A percentile compares a stretch with the other conserved stretches of the same genome.
phyloP scores from a whole-genome alignment of 1,140 invertebrate species.

The Hyphantria cunea region DNA sequence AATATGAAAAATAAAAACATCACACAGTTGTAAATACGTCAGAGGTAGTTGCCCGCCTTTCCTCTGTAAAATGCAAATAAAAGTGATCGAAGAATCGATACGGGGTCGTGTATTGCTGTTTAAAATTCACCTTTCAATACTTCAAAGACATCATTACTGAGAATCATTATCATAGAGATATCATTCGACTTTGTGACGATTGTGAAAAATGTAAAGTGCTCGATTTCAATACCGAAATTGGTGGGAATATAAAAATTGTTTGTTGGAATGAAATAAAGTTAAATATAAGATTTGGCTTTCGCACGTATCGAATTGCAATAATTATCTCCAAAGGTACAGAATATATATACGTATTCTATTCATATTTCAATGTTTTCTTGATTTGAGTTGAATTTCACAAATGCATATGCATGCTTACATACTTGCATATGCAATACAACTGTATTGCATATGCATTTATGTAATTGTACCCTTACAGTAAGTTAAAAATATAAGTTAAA shows the following conservation, averaged over 20 bases:
- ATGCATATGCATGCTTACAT: too few species aligned
- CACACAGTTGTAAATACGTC: background rate
- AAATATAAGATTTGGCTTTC: too few species aligned
- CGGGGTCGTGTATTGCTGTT: conserved; percentile 27
- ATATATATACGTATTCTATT: too few species aligned
- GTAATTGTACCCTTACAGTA: too few species aligned
- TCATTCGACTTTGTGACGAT: conserved; percentile 9
- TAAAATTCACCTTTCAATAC: conserved; percentile 38
- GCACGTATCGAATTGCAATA: too few species aligned
- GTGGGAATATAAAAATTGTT: conserved; percentile 14
- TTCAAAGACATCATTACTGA: conserved; percentile 41
- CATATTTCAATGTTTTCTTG: too few species aligned
- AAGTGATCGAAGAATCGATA: conserved; percentile 35
- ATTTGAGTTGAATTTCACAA: too few species aligned
- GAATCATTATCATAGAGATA: conserved; percentile 36
- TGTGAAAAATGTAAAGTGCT: conserved; percentile 15
- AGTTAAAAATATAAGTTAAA: too few species aligned
- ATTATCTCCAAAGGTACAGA: too few species aligned
- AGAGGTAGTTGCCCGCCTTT: conserved; percentile 33
- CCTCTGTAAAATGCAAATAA: conserved; percentile 41
- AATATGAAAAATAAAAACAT: background rate
- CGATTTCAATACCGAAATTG: conserved; percentile 19
- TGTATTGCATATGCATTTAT: too few species aligned
- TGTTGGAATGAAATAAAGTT: conserved; percentile 4
- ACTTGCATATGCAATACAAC: too few species aligned